Evolutionary conservation across 2,113 vertebrate species (phyloP), one percentile per base, ranked within the genome.

Genomic region (Lepus timidus): DNA sequence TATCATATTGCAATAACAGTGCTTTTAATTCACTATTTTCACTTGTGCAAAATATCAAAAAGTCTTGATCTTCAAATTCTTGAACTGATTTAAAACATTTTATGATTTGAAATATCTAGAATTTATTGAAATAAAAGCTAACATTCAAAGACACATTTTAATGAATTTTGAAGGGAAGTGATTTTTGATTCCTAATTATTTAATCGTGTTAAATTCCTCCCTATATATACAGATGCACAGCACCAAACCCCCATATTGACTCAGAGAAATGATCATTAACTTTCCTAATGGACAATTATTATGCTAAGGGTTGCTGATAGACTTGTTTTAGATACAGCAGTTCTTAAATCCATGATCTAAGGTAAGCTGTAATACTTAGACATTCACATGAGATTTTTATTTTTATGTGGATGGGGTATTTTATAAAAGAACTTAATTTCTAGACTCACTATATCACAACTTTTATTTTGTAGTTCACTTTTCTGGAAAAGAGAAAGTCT

Each of bases 31-130:
- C 39, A 6, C 73, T 81, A 0, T 88, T 76, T 89, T 88, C 9
- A 87, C 84, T 87, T 55, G 20, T 82, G 79, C 3, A 55, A 83
- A 83, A 33, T 89, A 93, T 94, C 4, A 33, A n/a, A 73, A 95
- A 79, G 27, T 6, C n/a, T 68, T 92, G 2, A 86, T 71, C 36
- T 93, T 74, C 29, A 67, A 73, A 76, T 5, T 82, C 20, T 74
- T 79, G 55, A 82, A 52, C 10, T 31, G 55, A n/a, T 33, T 49
- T 90, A 58, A 67, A 81, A 86, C n/a, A 55, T 25, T 27, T 16
- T 83, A 6, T 85, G 33, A 65, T 78, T 85, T 73, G 25, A 71
- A 70, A 49, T 93, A 85, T 51, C 12, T 88, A 16, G 36, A 92
- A 85, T 67, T 93, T 23, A 13, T 89, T 64, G 36, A 93, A 58